Base-by-base conservation (phyloP, 2,888 invertebrate species). In the Melolontha melolontha region DNA sequence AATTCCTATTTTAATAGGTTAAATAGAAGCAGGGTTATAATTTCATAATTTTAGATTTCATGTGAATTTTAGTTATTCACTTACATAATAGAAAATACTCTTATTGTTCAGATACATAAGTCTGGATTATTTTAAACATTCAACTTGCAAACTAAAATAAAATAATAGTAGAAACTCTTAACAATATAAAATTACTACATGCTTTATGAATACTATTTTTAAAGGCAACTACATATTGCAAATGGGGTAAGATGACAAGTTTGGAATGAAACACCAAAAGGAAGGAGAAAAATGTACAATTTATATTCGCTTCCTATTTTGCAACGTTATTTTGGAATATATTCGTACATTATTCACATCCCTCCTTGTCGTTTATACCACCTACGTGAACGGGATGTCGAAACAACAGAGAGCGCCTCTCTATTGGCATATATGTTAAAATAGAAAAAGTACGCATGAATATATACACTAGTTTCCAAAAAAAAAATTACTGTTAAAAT, bases 231-330 rank as follows among this genome's bases (percentile, higher is more conserved):
- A 44, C 6, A 14, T 54, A 54, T 54, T 10, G 39, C 54, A 54
- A 54, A 54, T 54, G 54, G 54, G 12, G 39, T 11, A 39, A 16
- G 54, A 12, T 54, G 54, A 54, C 54, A 54, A 54, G 39, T 12
- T 14, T 34, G 39, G 14, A 54, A 54, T 54, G 54, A 54, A 17
- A 54, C 16, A 39, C 39, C 34, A 54, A 54, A 54, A 54, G 34
- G 34, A 39, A 54, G 22, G 39, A 14, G 54, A 40, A 66, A 70
- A 70, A 68, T 54, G 62, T 70, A 68, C 70, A 68, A 70, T 70
- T 70, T 70, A 70, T 68, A 70, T 70, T 70, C 70, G 68, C 68
- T 66, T 67, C 54, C 67, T 67, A 70, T 66, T 69, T 69, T 66
- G 63, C 66, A 54, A 63, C 64, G 70, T 64, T 65, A 70, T 70